Evolutionary conservation across 2,888 invertebrate species (phyloP), one percentile per base, ranked within the genome.

Genomic region (Diplazon laetatorius): DNA sequence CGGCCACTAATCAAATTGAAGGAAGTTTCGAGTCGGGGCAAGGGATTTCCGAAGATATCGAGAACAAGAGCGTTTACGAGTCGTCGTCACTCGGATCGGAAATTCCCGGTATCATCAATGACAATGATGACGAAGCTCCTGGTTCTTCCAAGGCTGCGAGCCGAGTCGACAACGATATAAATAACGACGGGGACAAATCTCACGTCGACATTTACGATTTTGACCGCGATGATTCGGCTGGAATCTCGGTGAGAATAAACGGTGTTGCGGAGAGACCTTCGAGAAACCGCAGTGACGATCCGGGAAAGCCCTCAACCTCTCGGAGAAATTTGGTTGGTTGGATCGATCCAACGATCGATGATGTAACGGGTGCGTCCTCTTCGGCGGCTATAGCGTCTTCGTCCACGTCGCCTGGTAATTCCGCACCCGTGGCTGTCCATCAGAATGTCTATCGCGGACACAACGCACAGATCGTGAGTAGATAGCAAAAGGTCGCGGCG

Each of bases 191-290:
- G 5, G 55, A 30, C 1, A 16, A 46, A 2, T 35, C 46, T 0
- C n/a, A n/a, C 35, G 1, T 6, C 2, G n/a, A 16, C 1, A 25
- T 63, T 12, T 35, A 63, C 52, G 74, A 63, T 48, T 9, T 22
- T 18, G 52, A 69, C 39, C 16, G 18, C 1, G 42, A 59, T 14
- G 62, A 66, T 18, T 80, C 87, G 87, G 82, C 86, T 82, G 79
- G 78, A 82, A 63, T 85, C 75, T 78, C 85, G 46, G 77, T 82
- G 78, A 50, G 78, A 2, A 57, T 83, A 82, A 91, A 85, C 84
- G 89, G 72, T 87, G 89, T 91, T 85, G 87, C 84, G 84, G 89
- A 85, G 83, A 88, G 87, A 87, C 90, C 80, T 82, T 88, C 84
- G 22, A 85, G 81, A 59, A 84, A 55, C 75, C 89, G 87, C 69